Base-by-base conservation (phyloP, 1,140 invertebrate genomes). In the Oncopodura yosiiana region DNA sequence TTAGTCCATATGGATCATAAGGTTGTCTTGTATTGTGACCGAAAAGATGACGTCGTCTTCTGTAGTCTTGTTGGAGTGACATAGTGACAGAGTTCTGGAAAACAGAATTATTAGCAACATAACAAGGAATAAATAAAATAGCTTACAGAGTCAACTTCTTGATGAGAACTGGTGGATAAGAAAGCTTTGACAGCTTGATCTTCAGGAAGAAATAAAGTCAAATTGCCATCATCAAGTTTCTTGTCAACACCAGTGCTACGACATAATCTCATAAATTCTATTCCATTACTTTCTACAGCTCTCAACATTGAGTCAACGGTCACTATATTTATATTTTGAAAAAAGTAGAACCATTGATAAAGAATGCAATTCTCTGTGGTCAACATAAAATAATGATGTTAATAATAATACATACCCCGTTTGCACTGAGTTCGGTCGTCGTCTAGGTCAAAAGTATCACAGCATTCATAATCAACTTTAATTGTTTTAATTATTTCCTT, bases 151-250 rank as follows among this genome's bases (percentile, higher is more conserved):
- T 66, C 38, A 52, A 64, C 63, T 55, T 60, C 55, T 16, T 56
- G 48, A 24, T 67, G 62, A 26, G 57, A 57, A 9, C 46, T 24
- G 32, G 14, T 30, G 8, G 45, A n/a, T 23, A 44, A 69, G 57
- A 73, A 77, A 27, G 75, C 70, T 44, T 69, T 67, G 53, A 79
- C 68, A 12, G 76, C 75, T 16, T 71, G 68, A 63, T 80, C 74
- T 1, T 68, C 72, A 42, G 78, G 78, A 34, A 74, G 69, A 49
- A 81, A 79, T 8, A 80, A 56, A 0, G 78, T 79, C 11, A 74
- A 65, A 56, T 74, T 78, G 45, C 65, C 69, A 4, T 62, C 56
- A 26, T 66, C 56, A 19, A 77, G 66, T 24, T 69, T 70, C n/a
- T 69, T 66, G 16, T 71, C 64, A 12, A 77, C 51, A 3, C 70